Conservation (phyloP, 1,140 invertebrate genomes). For the Aphis craccivora region DNA sequence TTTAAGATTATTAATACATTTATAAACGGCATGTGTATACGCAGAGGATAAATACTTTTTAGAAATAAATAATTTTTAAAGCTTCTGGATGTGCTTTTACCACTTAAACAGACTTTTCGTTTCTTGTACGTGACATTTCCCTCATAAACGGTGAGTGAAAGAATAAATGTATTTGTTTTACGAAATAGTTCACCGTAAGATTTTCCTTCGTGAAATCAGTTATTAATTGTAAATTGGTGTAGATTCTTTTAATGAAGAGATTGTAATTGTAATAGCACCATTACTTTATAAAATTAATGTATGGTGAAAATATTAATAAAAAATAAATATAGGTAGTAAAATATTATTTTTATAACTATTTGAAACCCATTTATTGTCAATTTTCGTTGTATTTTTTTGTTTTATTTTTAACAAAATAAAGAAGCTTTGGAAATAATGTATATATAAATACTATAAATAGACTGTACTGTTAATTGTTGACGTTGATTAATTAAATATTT, state of each 20-base stretch:
- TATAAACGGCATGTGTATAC: background rate
- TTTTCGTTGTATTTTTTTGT: background rate
- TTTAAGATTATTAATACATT: background rate
- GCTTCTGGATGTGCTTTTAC: background rate
- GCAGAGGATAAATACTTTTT: background rate
- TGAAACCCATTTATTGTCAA: background rate
- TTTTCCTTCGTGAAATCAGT: background rate
- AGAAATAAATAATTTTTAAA: conserved; percentile 8
- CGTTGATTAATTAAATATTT: background rate
- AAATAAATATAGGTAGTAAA: background rate
- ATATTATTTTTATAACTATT: background rate
- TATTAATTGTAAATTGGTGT: background rate
- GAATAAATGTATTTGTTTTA: background rate
- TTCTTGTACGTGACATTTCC: conserved; percentile 8
- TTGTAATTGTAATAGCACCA: background rate
- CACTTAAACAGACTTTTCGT: conserved; percentile 20
- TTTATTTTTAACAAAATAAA: background rate
- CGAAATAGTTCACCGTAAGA: background rate
- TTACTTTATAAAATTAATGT: background rate
- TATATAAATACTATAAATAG: background rate
- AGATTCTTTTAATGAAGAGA: background rate
- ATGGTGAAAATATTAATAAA: background rate
- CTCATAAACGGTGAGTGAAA: background rate
- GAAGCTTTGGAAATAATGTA: background rate
- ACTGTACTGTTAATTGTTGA: background rate